These are phyloP conservation scores for Ctenomys sociabilis DNA, from an alignment of 2,113 vertebrate genomes.

Conservation along the genomic window DNA sequence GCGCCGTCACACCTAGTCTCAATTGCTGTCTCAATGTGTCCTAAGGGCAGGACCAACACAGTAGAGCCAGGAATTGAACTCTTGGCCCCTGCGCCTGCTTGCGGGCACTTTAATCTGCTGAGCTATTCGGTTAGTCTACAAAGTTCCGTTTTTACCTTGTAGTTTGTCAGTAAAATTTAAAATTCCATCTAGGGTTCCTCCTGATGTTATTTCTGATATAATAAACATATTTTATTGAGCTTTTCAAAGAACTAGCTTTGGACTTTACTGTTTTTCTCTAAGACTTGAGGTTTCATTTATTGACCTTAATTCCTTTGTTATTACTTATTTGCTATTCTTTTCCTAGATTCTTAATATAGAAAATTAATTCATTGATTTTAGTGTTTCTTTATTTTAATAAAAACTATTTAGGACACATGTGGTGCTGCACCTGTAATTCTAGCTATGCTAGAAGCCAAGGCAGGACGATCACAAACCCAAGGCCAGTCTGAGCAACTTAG, in stretches of 20 bases:
- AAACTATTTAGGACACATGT: background rate
- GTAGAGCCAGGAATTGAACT: too few relatives aligned
- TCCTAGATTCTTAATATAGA: background rate
- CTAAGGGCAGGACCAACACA: too few relatives aligned
- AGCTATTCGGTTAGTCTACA: too few relatives aligned
- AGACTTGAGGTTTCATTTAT: background rate
- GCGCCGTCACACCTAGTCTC: too few relatives aligned
- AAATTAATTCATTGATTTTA: background rate
- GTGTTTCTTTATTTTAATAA: background rate
- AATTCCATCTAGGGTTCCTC: too few relatives aligned
- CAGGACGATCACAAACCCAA: background rate
- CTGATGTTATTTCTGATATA: background rate
- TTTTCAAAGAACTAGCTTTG: background rate
- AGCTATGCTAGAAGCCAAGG: background rate
- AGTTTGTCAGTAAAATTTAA: background rate
- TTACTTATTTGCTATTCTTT: background rate
- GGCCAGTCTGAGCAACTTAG: background rate
- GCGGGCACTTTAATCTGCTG: too few relatives aligned
- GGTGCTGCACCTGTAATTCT: background rate
- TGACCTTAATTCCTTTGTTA: background rate
- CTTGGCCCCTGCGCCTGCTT: too few relatives aligned
- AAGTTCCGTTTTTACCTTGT: background rate
- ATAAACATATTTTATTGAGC: background rate
- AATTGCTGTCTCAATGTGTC: too few relatives aligned
- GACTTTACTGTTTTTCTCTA: background rate